Evolutionary conservation across 2,888 invertebrate species (phyloP), one percentile per base, ranked within the genome.

Genomic region (Trachelus tabidus): DNA sequence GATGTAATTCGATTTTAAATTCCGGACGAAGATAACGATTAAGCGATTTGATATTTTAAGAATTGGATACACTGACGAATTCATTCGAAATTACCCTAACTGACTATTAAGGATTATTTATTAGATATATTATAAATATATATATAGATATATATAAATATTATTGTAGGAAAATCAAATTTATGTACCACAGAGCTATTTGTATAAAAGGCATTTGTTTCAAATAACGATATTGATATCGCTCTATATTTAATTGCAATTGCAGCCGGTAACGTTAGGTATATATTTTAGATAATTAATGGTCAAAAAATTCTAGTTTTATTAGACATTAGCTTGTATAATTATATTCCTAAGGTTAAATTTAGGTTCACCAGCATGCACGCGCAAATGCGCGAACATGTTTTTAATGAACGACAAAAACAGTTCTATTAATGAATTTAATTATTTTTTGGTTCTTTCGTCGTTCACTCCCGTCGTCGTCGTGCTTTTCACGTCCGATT

Each of bases 131-230:
- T 81, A 84, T 77, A 83, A 82, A 82, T 82, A 82, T 83, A 84
- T 34, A 84, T 34, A 34, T 34, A 34, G 34, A 34, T 34, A 34
- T 34, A 34, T 40, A 34, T 30, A 23, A 81, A 83, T 85, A 83
- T 81, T 80, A 80, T 86, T 85, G 83, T 87, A 85, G 84, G 84
- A 79, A 82, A 83, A 87, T 86, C 83, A 86, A 85, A 87, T 87
- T 88, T 84, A 82, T 81, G 84, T 87, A 88, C 83, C 83, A 85
- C 86, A 87, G 84, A 87, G 85, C 85, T 87, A 86, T 87, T 89
- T 88, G 87, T 89, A 88, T 84, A 87, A 89, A 87, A 83, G 81
- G 80, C 81, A 82, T 86, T 88, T 85, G 84, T 85, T 87, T 88
- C 80, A 40, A 56, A 80, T 74, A 79, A 81, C 79, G 77, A 76